Evolutionary conservation across 2,797 vertebrate species (phyloP), one percentile per base, ranked within the genome.

Genomic region (Nannoperca obscura): DNA sequence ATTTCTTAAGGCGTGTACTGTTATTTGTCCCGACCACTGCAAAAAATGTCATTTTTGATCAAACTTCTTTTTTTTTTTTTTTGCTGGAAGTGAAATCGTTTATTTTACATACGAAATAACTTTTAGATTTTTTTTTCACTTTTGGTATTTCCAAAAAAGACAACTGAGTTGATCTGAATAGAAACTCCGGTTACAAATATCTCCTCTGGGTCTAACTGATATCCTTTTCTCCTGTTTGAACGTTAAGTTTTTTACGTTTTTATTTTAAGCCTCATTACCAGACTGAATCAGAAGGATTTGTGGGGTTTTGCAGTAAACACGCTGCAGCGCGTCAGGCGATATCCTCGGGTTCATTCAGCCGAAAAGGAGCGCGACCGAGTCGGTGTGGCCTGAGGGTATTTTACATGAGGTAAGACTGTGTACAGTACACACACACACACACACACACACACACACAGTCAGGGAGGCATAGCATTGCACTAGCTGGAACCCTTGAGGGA

Each of bases 311-410:
- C 62, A 53, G 52, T 42, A 65, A 85, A 84, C 32, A 86, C 36
- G 60, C 64, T 64, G 71, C 22, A n/a, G 74, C 61, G 72, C 55
- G 69, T 91, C 87, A 88, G 85, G 78, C 63, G 78, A 80, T 88
- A 74, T 82, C 83, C 85, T 84, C 81, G 55, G 62, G 79, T 88
- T 90, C 83, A 76, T 86, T 84, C 84, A 76, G 78, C 52, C 58
- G 47, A 74, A 90, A 81, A 85, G 65, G 36, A 80, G 81, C 76
- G 50, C 82, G 84, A 80, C 73, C 72, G 79, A 55, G 74, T 71
- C 54, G 24, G 82, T 83, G 87, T 69, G 63, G 68, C 86, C 79
- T 66, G 65, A 71, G 87, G 86, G 85, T 83, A 49, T 79, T 83
- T 86, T 73, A 79, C 82, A 76, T 71, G 64, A 71, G 62, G 70